A percentile compares a stretch with the other conserved stretches of the same genome.
Evolutionary conservation across 2,113 vertebrate species (phyloP).

Genomic region (Gopherus evgoodei): DNA sequence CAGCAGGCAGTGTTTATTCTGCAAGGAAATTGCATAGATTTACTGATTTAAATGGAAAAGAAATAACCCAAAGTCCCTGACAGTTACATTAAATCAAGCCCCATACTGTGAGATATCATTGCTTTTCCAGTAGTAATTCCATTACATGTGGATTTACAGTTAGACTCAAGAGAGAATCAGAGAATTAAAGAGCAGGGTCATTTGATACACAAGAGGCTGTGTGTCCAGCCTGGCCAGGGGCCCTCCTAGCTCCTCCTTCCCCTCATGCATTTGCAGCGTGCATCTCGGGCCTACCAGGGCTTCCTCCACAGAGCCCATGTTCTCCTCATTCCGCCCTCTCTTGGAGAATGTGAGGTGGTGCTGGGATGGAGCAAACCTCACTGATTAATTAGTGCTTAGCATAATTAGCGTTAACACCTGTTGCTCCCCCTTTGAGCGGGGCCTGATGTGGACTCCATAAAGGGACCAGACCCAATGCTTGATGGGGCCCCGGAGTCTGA

Average conservation of each 20-base stretch:
- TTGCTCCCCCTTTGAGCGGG: neutral
- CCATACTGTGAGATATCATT: constrained; percentile 69
- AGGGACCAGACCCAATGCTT: neutral
- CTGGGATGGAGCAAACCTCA: neutral
- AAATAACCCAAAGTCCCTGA: constrained; percentile 63
- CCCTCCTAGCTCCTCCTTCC: neutral
- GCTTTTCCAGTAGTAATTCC: constrained; percentile 76
- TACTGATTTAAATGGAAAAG: constrained; percentile 74
- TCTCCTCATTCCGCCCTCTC: neutral
- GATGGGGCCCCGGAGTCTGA: neutral
- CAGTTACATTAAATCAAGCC: constrained; percentile 72
- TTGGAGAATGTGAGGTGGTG: neutral
- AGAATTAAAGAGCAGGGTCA: constrained; percentile 51
- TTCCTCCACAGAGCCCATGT: neutral
- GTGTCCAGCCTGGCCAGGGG: neutral
- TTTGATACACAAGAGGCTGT: constrained; percentile 14
- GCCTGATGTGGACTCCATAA: neutral
- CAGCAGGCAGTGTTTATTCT: constrained; percentile 84
- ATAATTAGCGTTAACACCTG: too few relatives aligned
- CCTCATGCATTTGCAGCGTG: neutral
- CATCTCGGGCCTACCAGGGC: neutral
- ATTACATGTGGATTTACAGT: constrained; percentile 70
- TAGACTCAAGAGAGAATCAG: constrained; percentile 32
- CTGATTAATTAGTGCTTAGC: too few relatives aligned
- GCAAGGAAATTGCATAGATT: constrained; percentile 70